These are phyloP conservation scores for Tuta absoluta DNA, from an alignment of 2,888 invertebrate species.

Conservation along the genomic window DNA sequence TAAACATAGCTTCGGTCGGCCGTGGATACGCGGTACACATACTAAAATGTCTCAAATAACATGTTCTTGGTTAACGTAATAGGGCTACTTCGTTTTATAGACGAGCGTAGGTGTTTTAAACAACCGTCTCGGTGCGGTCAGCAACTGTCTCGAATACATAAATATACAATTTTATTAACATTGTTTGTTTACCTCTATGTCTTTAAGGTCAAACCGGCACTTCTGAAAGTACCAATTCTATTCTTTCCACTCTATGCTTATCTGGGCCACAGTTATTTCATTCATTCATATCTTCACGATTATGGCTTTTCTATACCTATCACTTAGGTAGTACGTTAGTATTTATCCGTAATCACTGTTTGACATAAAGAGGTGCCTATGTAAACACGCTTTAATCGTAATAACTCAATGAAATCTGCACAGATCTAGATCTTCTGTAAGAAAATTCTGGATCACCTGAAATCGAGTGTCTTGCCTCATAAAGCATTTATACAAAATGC, in stretches of 20 bases:
- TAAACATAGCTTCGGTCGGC: constrained; percentile 9
- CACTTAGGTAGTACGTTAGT: too few species aligned
- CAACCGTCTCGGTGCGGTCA: constrained; percentile 8
- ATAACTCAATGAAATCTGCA: background rate
- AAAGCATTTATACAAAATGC: constrained; percentile 13
- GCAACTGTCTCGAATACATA: constrained; percentile 8
- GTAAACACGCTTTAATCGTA: too few species aligned
- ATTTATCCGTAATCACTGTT: background rate
- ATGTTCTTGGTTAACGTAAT: constrained; percentile 12
- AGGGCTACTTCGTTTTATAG: constrained; percentile 12
- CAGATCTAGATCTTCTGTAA: background rate
- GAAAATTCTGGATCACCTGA: background rate
- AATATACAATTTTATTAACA: constrained; percentile 7
- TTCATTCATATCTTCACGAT: background rate
- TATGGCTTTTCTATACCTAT: background rate
- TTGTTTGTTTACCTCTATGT: constrained; percentile 5
- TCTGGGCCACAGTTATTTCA: background rate
- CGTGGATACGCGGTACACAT: constrained; percentile 8
- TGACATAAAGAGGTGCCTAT: background rate
- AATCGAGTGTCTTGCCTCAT: background rate
- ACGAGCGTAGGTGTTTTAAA: constrained; percentile 15
- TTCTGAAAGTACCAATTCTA: background rate
- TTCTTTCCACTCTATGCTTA: constrained; percentile 9
- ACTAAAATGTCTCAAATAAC: constrained; percentile 10
- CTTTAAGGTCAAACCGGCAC: constrained; percentile 6